Base-by-base conservation (phyloP, 2,888 invertebrate genomes). In the Aquatica leii region DNA sequence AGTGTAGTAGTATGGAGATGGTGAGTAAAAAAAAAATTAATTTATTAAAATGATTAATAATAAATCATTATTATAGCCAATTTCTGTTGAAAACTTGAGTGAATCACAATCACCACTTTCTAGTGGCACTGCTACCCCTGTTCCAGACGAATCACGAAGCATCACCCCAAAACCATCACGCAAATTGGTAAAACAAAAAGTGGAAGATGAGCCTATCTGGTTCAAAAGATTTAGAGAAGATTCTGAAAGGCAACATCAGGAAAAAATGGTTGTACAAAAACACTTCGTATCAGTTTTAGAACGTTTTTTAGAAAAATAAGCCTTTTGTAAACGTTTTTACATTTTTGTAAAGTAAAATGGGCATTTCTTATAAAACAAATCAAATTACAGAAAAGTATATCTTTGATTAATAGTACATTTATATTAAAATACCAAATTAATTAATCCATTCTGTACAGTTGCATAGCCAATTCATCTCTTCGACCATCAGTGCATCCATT, bases 201-300 rank as follows among this genome's bases (percentile, higher is more conserved):
- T 1, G 37, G 52, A 3, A 52, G n/a, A n/a, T n/a, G 37, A n/a
- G 34, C 34, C 35, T 20, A 14, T 20, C 12, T 14, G 41, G n/a
- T 21, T 20, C 21, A 1, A 21, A 40, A 54, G 41, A 40, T 43
- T 54, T 15, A 54, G 24, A 54, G 40, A 40, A 40, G 40, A 40
- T 40, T 40, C 40, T 40, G 40, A 11, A 40, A 40, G 14, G 40
- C 40, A 12, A 6, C 40, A 40, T 40, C 40, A 40, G 40, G 40
- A 40, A 40, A 40, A 40, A 40, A 40, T n/a, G n/a, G n/a, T n/a
- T n/a, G n/a, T n/a, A n/a, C n/a, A n/a, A n/a, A n/a, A n/a, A n/a
- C n/a, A n/a, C n/a, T n/a, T n/a, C n/a, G n/a, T n/a, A n/a, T n/a
- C n/a, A n/a, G n/a, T n/a, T n/a, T n/a, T n/a, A n/a, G n/a, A n/a